Base-by-base conservation (phyloP, 2,113 vertebrate genomes). In the Oreochromis spilurus region DNA sequence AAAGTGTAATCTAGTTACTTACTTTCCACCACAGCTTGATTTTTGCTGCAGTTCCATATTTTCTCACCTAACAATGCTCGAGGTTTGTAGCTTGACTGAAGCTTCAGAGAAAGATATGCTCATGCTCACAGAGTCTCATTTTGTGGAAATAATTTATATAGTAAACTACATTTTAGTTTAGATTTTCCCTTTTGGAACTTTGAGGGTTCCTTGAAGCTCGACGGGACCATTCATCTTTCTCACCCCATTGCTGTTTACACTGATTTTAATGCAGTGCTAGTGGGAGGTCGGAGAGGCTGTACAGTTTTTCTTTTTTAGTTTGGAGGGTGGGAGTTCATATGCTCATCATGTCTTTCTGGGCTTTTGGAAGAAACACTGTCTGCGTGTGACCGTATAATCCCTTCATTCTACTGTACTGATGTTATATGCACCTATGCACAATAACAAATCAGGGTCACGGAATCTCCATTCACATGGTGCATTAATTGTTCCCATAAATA, bases 251-350 rank as follows among this genome's bases (percentile, higher is more conserved):
- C 78, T 84, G 54, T 84, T 91, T 78, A 86, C 45, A 67, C 84
- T 88, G 78, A 78, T 77, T 88, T 83, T 88, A 77, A 88, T 85
- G 87, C 86, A 85, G 48, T 7, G 12, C 40, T 62, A 79, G 34
- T 75, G 62, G 48, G 45, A 48, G 58, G 70, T 40, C 83, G 78
- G 72, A 84, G 45, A 67, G 53, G 79, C 43, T 84, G 81, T 57
- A 85, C 21, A 48, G 70, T 67, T 84, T 52, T 77, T 50, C 72
- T 31, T 31, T 50, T 77, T 77, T 52, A 77, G 45, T 77, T 52
- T 50, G 45, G 45, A 77, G 72, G 67, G 21, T 17, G 40, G 72
- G 72, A 52, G 26, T 77, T 81, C 70, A 82, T 24, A 50, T 86
- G 81, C 53, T 79, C 72, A 79, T 53, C 67, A 17, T 60, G 45